Evolutionary conservation across 2,113 vertebrate species (phyloP).

Genomic region (Zosterops pallidus): DNA sequence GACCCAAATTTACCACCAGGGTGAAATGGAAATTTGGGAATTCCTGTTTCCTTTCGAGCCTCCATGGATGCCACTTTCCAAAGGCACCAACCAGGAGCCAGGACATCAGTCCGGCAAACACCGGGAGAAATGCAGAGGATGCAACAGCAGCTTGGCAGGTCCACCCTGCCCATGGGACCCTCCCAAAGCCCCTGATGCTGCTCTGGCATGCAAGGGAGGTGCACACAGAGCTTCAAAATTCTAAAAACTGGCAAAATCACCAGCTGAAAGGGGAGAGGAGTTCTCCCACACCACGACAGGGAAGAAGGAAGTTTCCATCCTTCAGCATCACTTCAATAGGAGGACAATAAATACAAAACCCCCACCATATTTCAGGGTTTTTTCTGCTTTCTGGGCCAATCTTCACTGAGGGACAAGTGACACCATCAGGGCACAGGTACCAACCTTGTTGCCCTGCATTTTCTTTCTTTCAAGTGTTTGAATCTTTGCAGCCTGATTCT

Average conservation of each 20-base stretch:
- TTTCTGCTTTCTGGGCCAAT: background rate
- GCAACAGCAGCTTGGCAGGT: background rate
- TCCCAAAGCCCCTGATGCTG: background rate
- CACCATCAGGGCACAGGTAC: background rate
- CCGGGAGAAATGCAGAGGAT: background rate
- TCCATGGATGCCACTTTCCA: background rate
- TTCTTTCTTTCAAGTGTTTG: too few relatives aligned
- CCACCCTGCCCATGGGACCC: rapidly evolving
- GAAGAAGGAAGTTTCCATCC: background rate
- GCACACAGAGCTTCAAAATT: background rate
- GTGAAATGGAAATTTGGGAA: background rate
- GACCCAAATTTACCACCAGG: background rate
- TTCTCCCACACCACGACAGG: rapidly evolving
- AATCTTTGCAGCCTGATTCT: too few relatives aligned
- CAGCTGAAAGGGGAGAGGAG: background rate
- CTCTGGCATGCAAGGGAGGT: background rate
- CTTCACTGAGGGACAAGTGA: background rate
- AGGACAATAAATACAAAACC: background rate
- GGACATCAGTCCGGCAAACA: background rate
- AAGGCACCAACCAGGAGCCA: background rate
- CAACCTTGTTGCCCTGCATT: too few relatives aligned
- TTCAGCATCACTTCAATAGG: background rate
- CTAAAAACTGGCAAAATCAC: background rate
- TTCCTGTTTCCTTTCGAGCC: background rate
- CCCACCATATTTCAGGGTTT: background rate